Percentiles rank a stretch among this genome's conserved stretches.
Evolutionary conservation across 2,888 invertebrate species (phyloP).

Genomic region (Spicauda simplicius): DNA sequence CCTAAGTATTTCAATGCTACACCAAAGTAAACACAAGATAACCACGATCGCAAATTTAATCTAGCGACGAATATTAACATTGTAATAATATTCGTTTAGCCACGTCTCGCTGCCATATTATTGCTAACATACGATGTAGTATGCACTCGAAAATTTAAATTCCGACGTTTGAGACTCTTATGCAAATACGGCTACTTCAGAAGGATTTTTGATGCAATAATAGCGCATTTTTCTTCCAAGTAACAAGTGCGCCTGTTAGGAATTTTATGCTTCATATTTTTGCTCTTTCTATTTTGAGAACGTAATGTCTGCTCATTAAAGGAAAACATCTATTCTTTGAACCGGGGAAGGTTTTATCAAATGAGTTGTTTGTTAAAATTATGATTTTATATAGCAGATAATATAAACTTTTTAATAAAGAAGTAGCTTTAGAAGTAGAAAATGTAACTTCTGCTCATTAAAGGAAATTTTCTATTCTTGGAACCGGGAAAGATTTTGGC

Average conservation of each 20-base stretch:
- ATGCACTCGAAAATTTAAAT: slow-evolving; percentile 33
- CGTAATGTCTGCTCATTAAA: background rate
- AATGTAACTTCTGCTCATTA: too few relatives aligned
- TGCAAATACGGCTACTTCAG: slow-evolving; percentile 32
- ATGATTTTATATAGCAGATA: too few relatives aligned
- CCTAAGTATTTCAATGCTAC: too few relatives aligned
- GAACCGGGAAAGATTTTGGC: too few relatives aligned
- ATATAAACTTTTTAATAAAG: too few relatives aligned
- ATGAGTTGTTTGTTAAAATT: too few relatives aligned
- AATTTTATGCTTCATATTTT: slow-evolving; percentile 28
- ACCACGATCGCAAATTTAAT: too few relatives aligned
- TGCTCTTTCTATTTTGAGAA: slow-evolving; percentile 15
- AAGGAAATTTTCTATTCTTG: too few relatives aligned
- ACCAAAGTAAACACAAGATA: too few relatives aligned
- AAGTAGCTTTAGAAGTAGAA: too few relatives aligned
- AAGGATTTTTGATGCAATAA: slow-evolving; percentile 36
- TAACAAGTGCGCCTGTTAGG: slow-evolving; percentile 26
- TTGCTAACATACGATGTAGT: slow-evolving; percentile 24
- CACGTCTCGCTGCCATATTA: slow-evolving; percentile 7
- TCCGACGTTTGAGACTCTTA: slow-evolving; percentile 28
- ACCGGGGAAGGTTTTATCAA: background rate
- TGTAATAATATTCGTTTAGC: slow-evolving; percentile 17
- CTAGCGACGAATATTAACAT: background rate
- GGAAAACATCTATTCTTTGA: background rate
- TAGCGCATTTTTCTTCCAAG: slow-evolving; percentile 32